Evolutionary conservation across 2,113 vertebrate species (phyloP), one percentile per base, ranked within the genome.

Genomic region (Halichoeres trimaculatus): DNA sequence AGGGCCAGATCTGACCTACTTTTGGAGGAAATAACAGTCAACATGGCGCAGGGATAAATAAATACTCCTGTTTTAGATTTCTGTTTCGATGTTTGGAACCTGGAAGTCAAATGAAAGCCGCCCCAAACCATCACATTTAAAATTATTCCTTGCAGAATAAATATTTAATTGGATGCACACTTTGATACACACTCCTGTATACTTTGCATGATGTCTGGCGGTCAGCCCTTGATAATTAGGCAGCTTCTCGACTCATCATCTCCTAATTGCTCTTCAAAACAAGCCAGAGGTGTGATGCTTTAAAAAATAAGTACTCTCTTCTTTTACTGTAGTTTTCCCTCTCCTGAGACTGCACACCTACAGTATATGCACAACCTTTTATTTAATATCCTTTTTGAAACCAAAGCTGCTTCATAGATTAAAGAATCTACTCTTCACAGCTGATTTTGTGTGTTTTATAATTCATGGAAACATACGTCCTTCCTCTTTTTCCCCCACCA

Each of bases 181-280:
- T 80, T 76, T 83, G 66, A 78, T 80, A 40, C 7, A 4, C 43
- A 50, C 61, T 58, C 78, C 20, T 57, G 30, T 59, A 70, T 38
- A 58, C 12, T 2, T 59, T 66, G 54, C 50, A 36, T 70, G 58
- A 81, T 72, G 45, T 74, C 41, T 79, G 52, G 43, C 75, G 69
- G 79, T 70, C 85, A 73, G 23, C 19, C 70, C 35, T 26, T 70
- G 24, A n/a, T 85, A 80, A 88, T 89, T 84, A 67, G 68, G 40
- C 67, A 70, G 63, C 23, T 78, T 78, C 70, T 75, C 20, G 35
- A 47, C 68, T 81, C 62, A 72, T 90, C 74, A 68, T 85, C 61
- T 74, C 34, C 73, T 85, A 88, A 87, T 85, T 83, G 78, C 73
- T 65, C 30, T 69, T 85, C 67, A 84, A 80, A 89, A 75, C 78